A percentile compares a stretch with the other conserved stretches of the same genome.
These are phyloP conservation scores for Bergia sp. DNA, from an alignment of 92 coral and sea anemone species.

Conservation along the genomic window DNA sequence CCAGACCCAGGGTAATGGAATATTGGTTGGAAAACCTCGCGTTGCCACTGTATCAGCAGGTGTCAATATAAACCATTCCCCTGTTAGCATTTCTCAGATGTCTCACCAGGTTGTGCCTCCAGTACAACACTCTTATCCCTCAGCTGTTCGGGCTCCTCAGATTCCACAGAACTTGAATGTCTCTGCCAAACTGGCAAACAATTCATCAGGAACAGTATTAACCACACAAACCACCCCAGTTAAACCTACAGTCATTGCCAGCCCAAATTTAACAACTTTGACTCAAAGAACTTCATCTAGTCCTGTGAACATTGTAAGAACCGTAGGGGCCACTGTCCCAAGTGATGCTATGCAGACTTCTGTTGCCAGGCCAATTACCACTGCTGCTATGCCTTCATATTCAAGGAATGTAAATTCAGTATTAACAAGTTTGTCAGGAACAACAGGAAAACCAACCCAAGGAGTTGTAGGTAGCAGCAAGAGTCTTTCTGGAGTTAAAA, in stretches of 20 bases:
- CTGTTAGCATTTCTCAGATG: slow-evolving; percentile 19
- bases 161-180: slow-evolving; percentile 21
- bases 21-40: not conserved
- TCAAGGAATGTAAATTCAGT: slow-evolving; percentile 30
- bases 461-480: not conserved
- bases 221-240: not conserved
- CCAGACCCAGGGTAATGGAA: slow-evolving; percentile 30
- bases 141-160: slow-evolving; percentile 1
- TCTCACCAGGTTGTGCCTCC: not conserved
- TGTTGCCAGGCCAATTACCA: slow-evolving; percentile 23
- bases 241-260: slow-evolving; percentile 22
- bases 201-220: not conserved
- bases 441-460: not conserved
- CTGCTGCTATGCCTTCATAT: slow-evolving; percentile 32
- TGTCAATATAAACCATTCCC: slow-evolving; percentile 4
- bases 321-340: slow-evolving; percentile 40
- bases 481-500: not conserved
- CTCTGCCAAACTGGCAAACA: not conserved
- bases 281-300: slow-evolving; percentile 20
- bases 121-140: slow-evolving; percentile 10
- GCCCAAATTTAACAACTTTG: slow-evolving; percentile 11
- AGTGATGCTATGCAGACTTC: slow-evolving; percentile 49
- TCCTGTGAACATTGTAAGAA: slow-evolving; percentile 23
- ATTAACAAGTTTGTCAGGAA: slow-evolving; percentile 7
- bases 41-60: not conserved